Evolutionary conservation across 1,140 invertebrate genomes (phyloP), one percentile per base, ranked within the genome.

Genomic region (Polypedilum vanderplanki): DNA sequence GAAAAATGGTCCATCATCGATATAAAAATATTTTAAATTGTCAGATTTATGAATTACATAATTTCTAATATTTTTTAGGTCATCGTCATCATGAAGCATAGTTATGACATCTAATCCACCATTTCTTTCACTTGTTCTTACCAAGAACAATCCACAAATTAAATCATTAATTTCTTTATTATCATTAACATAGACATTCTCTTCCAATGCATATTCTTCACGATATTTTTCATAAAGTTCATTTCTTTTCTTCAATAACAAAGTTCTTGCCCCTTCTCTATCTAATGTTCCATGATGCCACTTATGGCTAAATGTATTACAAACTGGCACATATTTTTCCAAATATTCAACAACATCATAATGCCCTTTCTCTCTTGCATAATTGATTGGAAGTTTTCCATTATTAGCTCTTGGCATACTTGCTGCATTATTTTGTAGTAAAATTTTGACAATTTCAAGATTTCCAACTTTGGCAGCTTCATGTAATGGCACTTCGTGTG

Each of bases 1-100:
- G 79, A 95, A 86, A 80, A 91, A 93, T 3, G 95, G 95, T 0
- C 95, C 94, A 84, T 96, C 89, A 81, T 97, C 95, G 80, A 98
- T 97, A 80, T n/a, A 95, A 79, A 92, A 87, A 84, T 88, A 92
- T 74, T 88, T 87, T 33, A 5, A 33, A 33, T 33, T 22, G 84
- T 87, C 90, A 92, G 79, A 41, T 83, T 87, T 87, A 77, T 88
- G 87, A 77, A 96, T 94, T 80, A 93, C 92, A 84, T 90, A 97
- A 85, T 97, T 88, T 79, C 88, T 95, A 1, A 87, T 84, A 57
- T 57, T 57, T n/a, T n/a, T n/a, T n/a, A n/a, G 12, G 15, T 57
- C 46, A 57, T 57, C 24, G 73, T 88, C 86, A 77, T 88, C 86
- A 79, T 90, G 87, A 79, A 86, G 88, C 41, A 91, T 86, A 81